Evolutionary conservation across 1,140 invertebrate species (phyloP), one percentile per base, ranked within the genome.

Genomic region (Protaetia brevitarsis): DNA sequence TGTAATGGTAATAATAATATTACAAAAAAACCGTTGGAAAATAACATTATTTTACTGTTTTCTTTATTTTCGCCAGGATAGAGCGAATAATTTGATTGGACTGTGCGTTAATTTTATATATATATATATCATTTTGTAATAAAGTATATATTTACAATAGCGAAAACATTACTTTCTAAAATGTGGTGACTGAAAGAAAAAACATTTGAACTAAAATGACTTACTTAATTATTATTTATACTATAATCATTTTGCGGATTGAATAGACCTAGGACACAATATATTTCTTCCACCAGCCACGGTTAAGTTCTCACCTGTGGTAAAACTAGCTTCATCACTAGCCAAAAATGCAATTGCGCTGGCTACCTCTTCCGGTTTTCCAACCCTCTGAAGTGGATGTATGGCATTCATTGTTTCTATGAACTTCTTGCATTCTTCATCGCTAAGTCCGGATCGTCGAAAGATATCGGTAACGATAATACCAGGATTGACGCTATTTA

Each of bases 261-360:
- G n/a, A n/a, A n/a, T n/a, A n/a, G n/a, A 59, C 73, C 90, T 83
- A 34, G 89, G 90, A 70, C 89, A 91, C 85, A 91, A 88, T 1
- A 86, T 85, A 79, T 89, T 87, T 66, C 90, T 79, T 3, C 92
- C 92, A 37, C 94, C 94, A 82, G 96, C 94, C 2, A 96, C 88
- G 4, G 91, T 86, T 19, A 96, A 64, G 59, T 83, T 88, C 4
- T 83, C 89, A 10, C 93, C 94, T 51, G 93, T 95, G 8, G 91
- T 91, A 72, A 92, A 95, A 66, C 86, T 89, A 8, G 93, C 85
- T 68, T 85, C 82, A 45, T 90, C 86, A 41, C 90, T 92, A 0
- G 94, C 93, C 26, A 96, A 77, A 78, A 94, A 95, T n/a, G 88
- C 88, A 71, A 96, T 94, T 0, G 89, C 81, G 26, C 84, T 83